Percentiles rank a stretch among this genome's conserved stretches.
Evolutionary conservation across 2,888 invertebrate species (phyloP).

Genomic region (Stegana nigrithorax): DNA sequence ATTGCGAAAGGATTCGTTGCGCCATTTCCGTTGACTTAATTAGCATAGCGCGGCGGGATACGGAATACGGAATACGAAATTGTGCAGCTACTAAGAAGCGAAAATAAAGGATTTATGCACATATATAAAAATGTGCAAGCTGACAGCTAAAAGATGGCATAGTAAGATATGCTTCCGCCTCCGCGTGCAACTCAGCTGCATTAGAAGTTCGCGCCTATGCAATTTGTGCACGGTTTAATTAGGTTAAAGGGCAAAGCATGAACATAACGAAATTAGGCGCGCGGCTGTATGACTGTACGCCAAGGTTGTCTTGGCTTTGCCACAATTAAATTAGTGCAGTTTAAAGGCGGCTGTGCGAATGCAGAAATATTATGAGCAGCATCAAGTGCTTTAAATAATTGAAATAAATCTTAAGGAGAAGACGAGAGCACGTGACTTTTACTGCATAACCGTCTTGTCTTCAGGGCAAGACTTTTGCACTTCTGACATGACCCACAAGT

Average conservation of each 20-base stretch:
- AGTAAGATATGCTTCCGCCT: background rate
- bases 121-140: background rate
- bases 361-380: too few relatives aligned
- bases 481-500: too few relatives aligned
- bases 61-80: background rate
- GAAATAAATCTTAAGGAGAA: too few relatives aligned
- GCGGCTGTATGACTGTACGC: too few relatives aligned
- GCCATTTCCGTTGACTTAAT: conserved; percentile 55
- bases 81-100: conserved; percentile 5
- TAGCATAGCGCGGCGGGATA: conserved; percentile 31
- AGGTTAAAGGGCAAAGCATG: conserved; percentile 28
- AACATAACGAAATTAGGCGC: too few relatives aligned
- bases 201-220: conserved; percentile 30
- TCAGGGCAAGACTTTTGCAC: too few relatives aligned
- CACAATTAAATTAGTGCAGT: background rate
- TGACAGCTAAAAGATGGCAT: background rate
- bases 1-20: conserved; percentile 43
- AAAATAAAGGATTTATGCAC: background rate
- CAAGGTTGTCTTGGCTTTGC: background rate
- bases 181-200: too few relatives aligned
- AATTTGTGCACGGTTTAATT: conserved; percentile 41
- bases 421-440: too few relatives aligned
- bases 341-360: too few relatives aligned
- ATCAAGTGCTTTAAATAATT: too few relatives aligned
- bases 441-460: too few relatives aligned